Evolutionary conservation across 2,113 vertebrate genomes (phyloP).

Genomic region (Siphamia tubifer): DNA sequence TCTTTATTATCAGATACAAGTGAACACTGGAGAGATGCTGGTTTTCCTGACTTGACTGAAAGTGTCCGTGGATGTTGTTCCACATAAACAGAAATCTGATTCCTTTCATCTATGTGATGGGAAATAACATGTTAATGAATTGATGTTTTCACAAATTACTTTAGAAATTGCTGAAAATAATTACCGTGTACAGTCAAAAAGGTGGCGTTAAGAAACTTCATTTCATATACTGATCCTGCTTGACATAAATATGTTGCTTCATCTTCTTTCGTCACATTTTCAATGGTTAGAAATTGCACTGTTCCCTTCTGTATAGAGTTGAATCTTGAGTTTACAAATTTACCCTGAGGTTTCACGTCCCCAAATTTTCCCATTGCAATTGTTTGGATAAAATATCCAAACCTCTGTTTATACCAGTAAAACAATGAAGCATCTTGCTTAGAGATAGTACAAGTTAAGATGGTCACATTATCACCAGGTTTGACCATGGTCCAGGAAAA

Average conservation of each 20-base stretch:
- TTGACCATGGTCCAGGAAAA: constrained; percentile 11
- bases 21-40: constrained; percentile 45
- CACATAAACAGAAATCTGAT: neutral
- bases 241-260: constrained; percentile 57
- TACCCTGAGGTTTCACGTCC: fast-evolving
- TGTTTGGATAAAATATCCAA: constrained; percentile 25
- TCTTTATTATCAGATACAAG: constrained; percentile 13
- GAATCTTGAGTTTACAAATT: constrained; percentile 9
- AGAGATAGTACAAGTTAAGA: constrained; percentile 2
- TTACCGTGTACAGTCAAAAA: constrained; percentile 51
- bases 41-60: neutral
- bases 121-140: no score
- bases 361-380: neutral
- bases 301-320: fast-evolving
- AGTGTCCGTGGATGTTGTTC: constrained; percentile 3
- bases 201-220: neutral
- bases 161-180: neutral
- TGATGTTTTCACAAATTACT: no score
- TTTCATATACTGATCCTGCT: neutral
- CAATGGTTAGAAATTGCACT: neutral
- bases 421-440: neutral
- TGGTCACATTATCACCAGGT: constrained; percentile 14
- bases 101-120: no score
- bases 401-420: constrained; percentile 36
- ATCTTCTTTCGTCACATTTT: constrained; percentile 48